These are phyloP conservation scores for Epizoanthus fatuus DNA, from an alignment of 92 coral and sea anemone species.

Conservation along the genomic window DNA sequence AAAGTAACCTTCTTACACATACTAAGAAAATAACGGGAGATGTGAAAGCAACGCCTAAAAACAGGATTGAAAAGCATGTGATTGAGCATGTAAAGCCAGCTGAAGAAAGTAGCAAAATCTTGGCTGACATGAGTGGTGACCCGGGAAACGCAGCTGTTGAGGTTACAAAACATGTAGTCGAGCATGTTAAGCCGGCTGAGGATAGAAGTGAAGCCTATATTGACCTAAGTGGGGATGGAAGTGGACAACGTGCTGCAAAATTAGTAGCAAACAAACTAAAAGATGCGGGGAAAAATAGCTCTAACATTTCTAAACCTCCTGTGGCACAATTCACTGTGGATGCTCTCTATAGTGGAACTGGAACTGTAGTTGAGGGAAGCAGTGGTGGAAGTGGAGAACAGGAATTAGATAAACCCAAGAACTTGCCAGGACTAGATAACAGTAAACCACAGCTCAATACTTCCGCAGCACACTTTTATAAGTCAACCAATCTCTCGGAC, in stretches of 20 bases:
- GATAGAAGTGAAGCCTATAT: background rate
- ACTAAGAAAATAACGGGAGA: background rate
- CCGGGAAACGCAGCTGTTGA: background rate
- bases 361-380: background rate
- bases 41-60: background rate
- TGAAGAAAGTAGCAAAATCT: background rate
- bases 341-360: background rate
- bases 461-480: conserved; percentile 23
- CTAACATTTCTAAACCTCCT: background rate
- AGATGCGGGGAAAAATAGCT: background rate
- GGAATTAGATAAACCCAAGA: background rate
- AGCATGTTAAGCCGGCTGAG: background rate
- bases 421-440: background rate
- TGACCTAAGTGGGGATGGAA: conserved; percentile 2
- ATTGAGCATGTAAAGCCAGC: background rate
- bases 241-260: background rate
- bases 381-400: background rate
- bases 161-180: background rate
- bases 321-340: background rate
- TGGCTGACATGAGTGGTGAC: conserved; percentile 18
- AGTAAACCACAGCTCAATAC: background rate
- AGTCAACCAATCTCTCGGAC: conserved; percentile 4
- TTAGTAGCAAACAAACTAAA: too few relatives aligned
- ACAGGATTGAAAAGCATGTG: background rate
- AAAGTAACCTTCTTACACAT: background rate